These are phyloP conservation scores for Pseudorhiza aurosa DNA, from an alignment of 30 jellyfish, hydroid and myxozoan genomes.

Conservation along the genomic window DNA sequence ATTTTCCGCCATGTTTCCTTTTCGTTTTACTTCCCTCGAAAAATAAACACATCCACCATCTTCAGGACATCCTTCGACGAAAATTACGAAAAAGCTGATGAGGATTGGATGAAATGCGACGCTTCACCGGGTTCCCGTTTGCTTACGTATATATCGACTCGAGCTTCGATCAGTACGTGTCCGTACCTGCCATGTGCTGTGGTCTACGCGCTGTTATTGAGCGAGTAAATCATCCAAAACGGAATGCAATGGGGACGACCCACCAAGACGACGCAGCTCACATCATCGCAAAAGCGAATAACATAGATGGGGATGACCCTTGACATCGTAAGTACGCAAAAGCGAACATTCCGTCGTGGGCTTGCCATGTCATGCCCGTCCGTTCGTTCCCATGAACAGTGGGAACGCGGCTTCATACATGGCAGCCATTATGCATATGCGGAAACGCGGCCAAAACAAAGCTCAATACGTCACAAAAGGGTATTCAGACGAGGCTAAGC, in stretches of 20 bases:
- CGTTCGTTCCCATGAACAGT: neutral
- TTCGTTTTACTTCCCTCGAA: too few relatives aligned
- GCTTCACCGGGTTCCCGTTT: neutral
- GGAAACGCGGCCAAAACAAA: neutral
- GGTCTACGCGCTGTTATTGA: constrained; percentile 4
- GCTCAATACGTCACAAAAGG: constrained; percentile 60
- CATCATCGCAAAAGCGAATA: too few relatives aligned
- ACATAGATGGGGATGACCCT: too few relatives aligned
- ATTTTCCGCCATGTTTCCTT: too few relatives aligned
- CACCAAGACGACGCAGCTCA: constrained; percentile 16
- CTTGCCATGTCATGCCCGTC: too few relatives aligned
- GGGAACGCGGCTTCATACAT: neutral
- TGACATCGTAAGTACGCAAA: too few relatives aligned
- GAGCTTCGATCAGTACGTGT: neutral
- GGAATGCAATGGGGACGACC: constrained; percentile 24
- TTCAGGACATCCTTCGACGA: too few relatives aligned
- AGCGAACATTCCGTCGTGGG: too few relatives aligned
- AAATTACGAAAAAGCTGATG: too few relatives aligned
- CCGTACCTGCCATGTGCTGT: constrained; percentile 14
- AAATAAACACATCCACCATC: too few relatives aligned
- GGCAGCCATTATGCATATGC: neutral
- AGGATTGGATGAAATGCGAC: too few relatives aligned
- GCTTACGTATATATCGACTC: neutral
- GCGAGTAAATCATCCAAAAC: neutral
- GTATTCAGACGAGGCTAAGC: constrained; percentile 58